These are phyloP conservation scores for Apeira syringaria DNA, from an alignment of 2,888 invertebrate genomes.

Conservation along the genomic window DNA sequence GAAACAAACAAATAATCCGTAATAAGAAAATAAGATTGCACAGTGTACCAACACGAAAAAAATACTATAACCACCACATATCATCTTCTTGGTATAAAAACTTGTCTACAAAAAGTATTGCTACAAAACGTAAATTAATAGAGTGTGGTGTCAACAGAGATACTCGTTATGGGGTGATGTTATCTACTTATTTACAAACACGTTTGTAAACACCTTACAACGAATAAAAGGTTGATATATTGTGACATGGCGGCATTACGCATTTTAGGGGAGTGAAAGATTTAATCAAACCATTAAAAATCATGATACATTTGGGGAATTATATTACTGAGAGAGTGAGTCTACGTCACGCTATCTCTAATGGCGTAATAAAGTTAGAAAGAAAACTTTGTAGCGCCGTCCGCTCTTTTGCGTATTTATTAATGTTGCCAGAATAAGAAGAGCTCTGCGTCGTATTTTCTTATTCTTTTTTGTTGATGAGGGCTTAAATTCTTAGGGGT, in stretches of 20 bases:
- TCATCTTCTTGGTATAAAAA: no score
- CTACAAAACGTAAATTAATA: slow-evolving; percentile 19
- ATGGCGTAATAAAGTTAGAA: slow-evolving; percentile 80
- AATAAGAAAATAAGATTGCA: no score
- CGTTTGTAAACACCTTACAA: slow-evolving; percentile 26
- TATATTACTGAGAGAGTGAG: slow-evolving; percentile 64
- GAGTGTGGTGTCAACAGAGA: slow-evolving; percentile 29
- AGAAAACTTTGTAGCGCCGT: slow-evolving; percentile 69
- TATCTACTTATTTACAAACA: slow-evolving; percentile 30
- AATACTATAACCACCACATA: no score
- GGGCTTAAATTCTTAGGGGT: slow-evolving; percentile 41
- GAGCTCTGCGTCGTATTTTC: slow-evolving; percentile 44
- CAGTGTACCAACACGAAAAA: no score
- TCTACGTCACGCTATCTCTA: slow-evolving; percentile 76
- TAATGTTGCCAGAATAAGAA: slow-evolving; percentile 60
- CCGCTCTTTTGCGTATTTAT: slow-evolving; percentile 78
- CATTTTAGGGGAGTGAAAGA: slow-evolving; percentile 23
- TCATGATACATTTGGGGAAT: slow-evolving; percentile 59
- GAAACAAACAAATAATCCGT: no score
- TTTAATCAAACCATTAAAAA: slow-evolving; percentile 43
- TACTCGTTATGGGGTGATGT: slow-evolving; percentile 28
- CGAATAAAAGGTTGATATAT: slow-evolving; percentile 27
- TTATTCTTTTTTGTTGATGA: slow-evolving; percentile 41
- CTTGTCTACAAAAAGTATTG: no score
- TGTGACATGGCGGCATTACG: slow-evolving; percentile 28